Evolutionary conservation across 2,888 invertebrate genomes (phyloP).

Genomic region (Agrochola lota): DNA sequence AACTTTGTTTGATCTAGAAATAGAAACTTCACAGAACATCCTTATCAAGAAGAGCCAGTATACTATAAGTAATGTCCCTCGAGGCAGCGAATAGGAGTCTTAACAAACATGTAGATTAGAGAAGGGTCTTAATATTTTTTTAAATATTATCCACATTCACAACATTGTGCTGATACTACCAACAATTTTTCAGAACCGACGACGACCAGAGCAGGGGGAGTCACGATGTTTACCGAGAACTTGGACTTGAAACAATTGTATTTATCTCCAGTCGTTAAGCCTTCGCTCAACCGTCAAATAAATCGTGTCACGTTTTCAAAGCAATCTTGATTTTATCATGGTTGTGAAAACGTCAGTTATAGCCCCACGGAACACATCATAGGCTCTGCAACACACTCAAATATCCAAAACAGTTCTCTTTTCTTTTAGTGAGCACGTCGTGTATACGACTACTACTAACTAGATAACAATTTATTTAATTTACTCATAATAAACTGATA

Average conservation of each 20-base stretch:
- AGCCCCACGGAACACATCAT: slow-evolving; percentile 71
- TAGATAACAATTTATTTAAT: slow-evolving; percentile 40
- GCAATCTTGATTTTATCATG: slow-evolving; percentile 81
- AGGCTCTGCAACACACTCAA: slow-evolving; percentile 64
- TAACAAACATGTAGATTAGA: too few species aligned
- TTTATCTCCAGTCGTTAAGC: slow-evolving; percentile 40
- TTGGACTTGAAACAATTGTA: slow-evolving; percentile 42
- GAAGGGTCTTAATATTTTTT: too few species aligned
- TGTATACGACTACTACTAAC: slow-evolving; percentile 49
- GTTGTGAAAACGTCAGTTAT: slow-evolving; percentile 73
- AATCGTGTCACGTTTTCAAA: slow-evolving; percentile 78
- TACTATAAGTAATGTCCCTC: not conserved
- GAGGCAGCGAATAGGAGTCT: too few species aligned
- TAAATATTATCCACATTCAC: not conserved
- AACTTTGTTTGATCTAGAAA: slow-evolving; percentile 4
- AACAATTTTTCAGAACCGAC: not conserved
- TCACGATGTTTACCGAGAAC: slow-evolving; percentile 16
- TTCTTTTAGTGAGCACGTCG: slow-evolving; percentile 65
- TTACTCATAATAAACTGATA: not conserved
- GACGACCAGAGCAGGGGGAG: not conserved
- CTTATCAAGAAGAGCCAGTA: not conserved
- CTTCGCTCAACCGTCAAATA: slow-evolving; percentile 65
- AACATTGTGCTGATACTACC: too few species aligned
- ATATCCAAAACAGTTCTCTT: slow-evolving; percentile 65
- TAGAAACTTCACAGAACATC: not conserved